These are phyloP conservation scores for Aromia moschata DNA, from an alignment of 2,888 invertebrate species.

Conservation along the genomic window DNA sequence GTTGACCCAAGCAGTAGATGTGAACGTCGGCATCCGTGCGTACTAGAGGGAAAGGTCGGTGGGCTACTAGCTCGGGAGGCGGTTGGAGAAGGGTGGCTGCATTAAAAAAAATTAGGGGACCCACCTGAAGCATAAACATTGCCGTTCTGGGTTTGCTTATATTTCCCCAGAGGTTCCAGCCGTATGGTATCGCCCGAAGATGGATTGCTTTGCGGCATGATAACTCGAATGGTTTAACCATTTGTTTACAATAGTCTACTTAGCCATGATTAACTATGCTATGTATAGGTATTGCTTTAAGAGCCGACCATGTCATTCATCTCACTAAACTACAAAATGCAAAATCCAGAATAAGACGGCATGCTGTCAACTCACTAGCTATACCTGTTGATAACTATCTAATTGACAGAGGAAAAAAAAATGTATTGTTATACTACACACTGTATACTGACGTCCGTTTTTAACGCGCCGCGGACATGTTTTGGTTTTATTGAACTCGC, in stretches of 20 bases:
- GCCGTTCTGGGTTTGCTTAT: conserved; percentile 72
- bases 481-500: conserved; percentile 16
- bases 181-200: conserved; percentile 67
- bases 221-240: conserved; percentile 14
- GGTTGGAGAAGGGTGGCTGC: conserved; percentile 36
- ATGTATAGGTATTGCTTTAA: conserved; percentile 7
- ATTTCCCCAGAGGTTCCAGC: conserved; percentile 73
- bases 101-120: conserved; percentile 26
- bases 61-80: conserved; percentile 32
- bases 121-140: conserved; percentile 67
- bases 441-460: conserved; percentile 16
- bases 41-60: neutral
- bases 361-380: conserved; percentile 22
- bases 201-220: conserved; percentile 56
- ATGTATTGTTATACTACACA: conserved; percentile 14
- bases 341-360: conserved; percentile 18
- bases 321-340: conserved; percentile 21
- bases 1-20: neutral
- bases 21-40: neutral
- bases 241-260: conserved; percentile 17
- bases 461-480: conserved; percentile 15
- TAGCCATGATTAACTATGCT: conserved; percentile 22
- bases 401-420: conserved; percentile 14
- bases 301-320: conserved; percentile 2
- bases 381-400: conserved; percentile 25